These are phyloP conservation scores for Thaumetopoea pityocampa DNA, from an alignment of 1,140 invertebrate genomes.

Conservation along the genomic window DNA sequence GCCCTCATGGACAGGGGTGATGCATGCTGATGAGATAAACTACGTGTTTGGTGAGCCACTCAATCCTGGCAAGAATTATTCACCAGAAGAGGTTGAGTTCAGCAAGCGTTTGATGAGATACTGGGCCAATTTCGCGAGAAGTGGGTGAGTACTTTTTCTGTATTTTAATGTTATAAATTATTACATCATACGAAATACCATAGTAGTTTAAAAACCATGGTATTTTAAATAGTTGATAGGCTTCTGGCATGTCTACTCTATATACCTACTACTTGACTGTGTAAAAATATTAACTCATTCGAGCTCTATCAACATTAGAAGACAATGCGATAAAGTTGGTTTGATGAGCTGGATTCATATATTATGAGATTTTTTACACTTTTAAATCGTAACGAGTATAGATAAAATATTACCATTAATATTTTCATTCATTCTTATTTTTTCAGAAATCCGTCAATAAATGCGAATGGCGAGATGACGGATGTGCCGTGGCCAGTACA, in stretches of 20 bases:
- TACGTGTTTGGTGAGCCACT: constrained; percentile 96
- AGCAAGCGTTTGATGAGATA: constrained; percentile 93
- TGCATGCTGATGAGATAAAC: constrained; percentile 97
- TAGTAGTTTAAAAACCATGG: too few relatives aligned
- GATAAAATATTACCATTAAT: background rate
- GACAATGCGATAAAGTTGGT: too few relatives aligned
- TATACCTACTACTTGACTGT: too few relatives aligned
- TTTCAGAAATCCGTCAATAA: constrained; percentile 81
- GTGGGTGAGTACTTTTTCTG: constrained; percentile 81
- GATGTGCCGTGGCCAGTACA: constrained; percentile 89
- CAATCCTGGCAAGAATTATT: constrained; percentile 87
- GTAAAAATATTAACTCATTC: too few relatives aligned
- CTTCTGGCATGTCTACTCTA: too few relatives aligned
- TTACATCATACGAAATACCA: too few relatives aligned
- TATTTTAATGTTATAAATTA: background rate
- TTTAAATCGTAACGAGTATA: too few relatives aligned
- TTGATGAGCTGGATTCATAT: too few relatives aligned
- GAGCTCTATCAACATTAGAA: too few relatives aligned
- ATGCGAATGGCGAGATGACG: constrained; percentile 80
- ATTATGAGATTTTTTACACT: too few relatives aligned
- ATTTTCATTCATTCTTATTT: background rate
- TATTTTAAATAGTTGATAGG: too few relatives aligned
- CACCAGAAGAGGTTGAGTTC: constrained; percentile 86
- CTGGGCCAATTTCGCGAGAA: constrained; percentile 97
- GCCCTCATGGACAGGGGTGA: constrained; percentile 96